Conservation (phyloP, 2,888 invertebrate genomes). For the Plagodis pulveraria region DNA sequence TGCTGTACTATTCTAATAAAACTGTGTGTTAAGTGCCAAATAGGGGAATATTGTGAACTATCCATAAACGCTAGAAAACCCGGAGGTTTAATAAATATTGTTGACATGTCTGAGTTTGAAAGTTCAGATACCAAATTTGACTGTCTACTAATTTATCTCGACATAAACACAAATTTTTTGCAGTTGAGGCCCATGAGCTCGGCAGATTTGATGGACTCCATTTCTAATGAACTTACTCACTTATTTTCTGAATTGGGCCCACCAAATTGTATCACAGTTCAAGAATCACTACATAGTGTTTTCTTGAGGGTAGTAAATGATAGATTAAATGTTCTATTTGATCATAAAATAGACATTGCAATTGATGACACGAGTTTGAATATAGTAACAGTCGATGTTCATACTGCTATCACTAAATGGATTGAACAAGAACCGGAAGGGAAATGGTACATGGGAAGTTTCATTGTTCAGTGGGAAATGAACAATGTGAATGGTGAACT, state of each 20-base stretch:
- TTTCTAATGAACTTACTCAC: constrained; percentile 19
- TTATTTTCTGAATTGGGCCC: constrained; percentile 28
- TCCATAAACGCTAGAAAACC: neutral
- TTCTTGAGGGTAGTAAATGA: constrained; percentile 4
- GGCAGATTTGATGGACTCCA: constrained; percentile 8
- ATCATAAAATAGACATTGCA: neutral
- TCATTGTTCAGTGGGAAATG: constrained; percentile 30
- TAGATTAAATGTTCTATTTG: constrained; percentile 8
- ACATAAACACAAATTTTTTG: constrained; percentile 21
- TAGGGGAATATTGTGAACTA: neutral
- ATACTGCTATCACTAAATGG: constrained; percentile 17
- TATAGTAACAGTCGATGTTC: constrained; percentile 2
- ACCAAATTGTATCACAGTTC: constrained; percentile 22
- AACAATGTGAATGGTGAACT: constrained; percentile 11
- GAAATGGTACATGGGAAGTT: constrained; percentile 28
- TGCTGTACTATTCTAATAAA: constrained; percentile 9
- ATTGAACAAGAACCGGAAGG: constrained; percentile 6
- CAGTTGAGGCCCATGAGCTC: constrained; percentile 27
- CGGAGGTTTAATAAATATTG: neutral
- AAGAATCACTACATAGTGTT: neutral
- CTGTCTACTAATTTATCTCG: constrained; percentile 22
- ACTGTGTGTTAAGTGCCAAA: constrained; percentile 12
- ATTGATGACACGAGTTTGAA: no score
- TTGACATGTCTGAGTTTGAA: constrained; percentile 10
- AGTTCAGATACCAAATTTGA: constrained; percentile 8